Conservation (phyloP, 2,888 invertebrate genomes). For the Trissolcus japonicus region DNA sequence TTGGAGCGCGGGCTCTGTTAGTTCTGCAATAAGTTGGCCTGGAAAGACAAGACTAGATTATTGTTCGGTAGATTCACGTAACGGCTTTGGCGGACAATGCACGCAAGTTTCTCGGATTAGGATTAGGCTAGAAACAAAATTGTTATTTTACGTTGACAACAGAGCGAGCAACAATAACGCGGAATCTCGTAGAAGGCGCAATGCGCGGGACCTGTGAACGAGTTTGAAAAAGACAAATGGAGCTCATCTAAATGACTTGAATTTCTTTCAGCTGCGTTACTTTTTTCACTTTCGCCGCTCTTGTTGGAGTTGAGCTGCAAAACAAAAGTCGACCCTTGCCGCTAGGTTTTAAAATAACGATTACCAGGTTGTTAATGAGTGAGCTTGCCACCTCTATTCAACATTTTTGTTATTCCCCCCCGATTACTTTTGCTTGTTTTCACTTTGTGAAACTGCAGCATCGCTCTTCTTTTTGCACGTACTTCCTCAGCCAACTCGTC, state of each 20-base stretch:
- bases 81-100: constrained; percentile 27
- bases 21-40: constrained; percentile 30
- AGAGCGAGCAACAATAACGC: neutral
- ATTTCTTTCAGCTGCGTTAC: constrained; percentile 38
- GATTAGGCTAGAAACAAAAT: constrained; percentile 13
- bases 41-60: constrained; percentile 39
- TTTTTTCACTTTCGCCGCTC: constrained; percentile 21
- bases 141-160: neutral
- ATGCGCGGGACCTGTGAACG: neutral
- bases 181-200: neutral
- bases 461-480: constrained; percentile 37
- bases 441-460: constrained; percentile 8
- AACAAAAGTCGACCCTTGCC: constrained; percentile 35
- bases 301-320: no score
- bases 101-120: constrained; percentile 20
- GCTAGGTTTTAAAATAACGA: constrained; percentile 69
- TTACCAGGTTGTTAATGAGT: constrained; percentile 71
- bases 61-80: constrained; percentile 45
- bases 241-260: constrained; percentile 43
- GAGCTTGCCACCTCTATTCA: constrained; percentile 55
- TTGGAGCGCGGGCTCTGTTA: constrained; percentile 27
- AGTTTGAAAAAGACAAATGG: constrained; percentile 51
- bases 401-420: constrained; percentile 28
- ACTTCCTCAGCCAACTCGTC: constrained; percentile 44
- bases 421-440: constrained; percentile 36